Percentiles rank a stretch among this genome's conserved stretches.
phyloP scores from a whole-genome alignment of 2,888 invertebrate genomes.

The Orthosia incerta region DNA sequence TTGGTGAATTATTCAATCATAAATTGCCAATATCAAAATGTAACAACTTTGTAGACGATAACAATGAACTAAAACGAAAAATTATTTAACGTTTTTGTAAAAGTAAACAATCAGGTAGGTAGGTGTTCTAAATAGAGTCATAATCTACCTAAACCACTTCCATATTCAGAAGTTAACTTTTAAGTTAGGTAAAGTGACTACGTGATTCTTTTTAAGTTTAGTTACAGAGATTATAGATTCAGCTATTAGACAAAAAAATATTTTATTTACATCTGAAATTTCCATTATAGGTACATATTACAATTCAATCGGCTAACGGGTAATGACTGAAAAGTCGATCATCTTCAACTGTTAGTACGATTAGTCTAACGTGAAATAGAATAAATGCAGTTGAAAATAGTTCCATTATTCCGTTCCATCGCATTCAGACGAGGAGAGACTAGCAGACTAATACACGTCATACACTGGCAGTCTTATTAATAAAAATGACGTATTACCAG shows the following conservation, averaged over 20 bases:
- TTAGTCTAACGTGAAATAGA: not conserved
- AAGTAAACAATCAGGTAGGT: no score
- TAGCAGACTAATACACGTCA: slow-evolving; percentile 34
- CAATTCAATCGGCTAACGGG: slow-evolving; percentile 5
- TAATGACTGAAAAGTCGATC: not conserved
- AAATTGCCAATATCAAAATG: no score
- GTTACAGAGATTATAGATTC: no score
- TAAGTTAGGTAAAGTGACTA: not conserved
- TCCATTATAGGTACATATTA: not conserved
- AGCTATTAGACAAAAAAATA: not conserved
- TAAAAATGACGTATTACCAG: no score
- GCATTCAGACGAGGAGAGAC: slow-evolving; percentile 12
- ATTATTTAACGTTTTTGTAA: no score
- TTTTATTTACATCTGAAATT: not conserved
- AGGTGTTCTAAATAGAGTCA: no score
- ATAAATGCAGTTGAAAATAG: not conserved
- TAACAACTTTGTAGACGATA: no score
- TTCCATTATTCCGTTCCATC: not conserved
- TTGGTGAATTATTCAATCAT: no score
- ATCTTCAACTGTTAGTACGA: slow-evolving; percentile 4
- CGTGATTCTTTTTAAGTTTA: no score
- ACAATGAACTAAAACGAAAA: no score
- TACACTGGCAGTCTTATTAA: not conserved
- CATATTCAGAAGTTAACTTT: not conserved
- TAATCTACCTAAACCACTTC: not conserved